phyloP scores from a whole-genome alignment of 2,797 vertebrate species.

The Pseudochaenichthys georgianus region DNA sequence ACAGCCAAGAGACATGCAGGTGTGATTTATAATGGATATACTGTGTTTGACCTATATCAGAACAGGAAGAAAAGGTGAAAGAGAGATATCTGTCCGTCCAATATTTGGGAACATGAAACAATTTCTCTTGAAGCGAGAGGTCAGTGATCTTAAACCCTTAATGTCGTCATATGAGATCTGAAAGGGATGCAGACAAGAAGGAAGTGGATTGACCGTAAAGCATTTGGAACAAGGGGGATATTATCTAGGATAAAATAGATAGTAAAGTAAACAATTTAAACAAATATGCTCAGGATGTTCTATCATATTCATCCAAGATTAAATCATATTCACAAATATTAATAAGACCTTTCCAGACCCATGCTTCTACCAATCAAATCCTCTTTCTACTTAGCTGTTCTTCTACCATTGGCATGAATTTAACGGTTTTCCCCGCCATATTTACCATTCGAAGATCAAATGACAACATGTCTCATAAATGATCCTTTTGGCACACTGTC shows the following conservation, averaged over 20 bases:
- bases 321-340: slow-evolving; percentile 10
- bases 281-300: not conserved
- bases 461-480: not conserved
- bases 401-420: not conserved
- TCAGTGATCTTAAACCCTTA: slow-evolving; percentile 2
- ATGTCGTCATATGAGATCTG: slow-evolving; percentile 7
- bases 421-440: not conserved
- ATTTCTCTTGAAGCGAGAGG: slow-evolving; percentile 16
- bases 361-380: slow-evolving; percentile 7
- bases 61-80: not conserved
- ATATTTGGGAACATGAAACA: slow-evolving; percentile 32
- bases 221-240: not conserved
- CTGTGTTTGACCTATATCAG: slow-evolving; percentile 8
- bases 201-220: not conserved
- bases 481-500: not conserved
- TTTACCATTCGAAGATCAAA: not conserved
- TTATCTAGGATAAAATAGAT: slow-evolving; percentile 13
- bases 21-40: not conserved
- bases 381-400: not conserved
- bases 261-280: not conserved
- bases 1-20: not conserved
- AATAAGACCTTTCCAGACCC: not conserved
- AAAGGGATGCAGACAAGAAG: not conserved
- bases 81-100: not conserved
- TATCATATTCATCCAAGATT: not conserved